Conservation (phyloP, 1,140 invertebrate species). For the Philaenus spumarius region DNA sequence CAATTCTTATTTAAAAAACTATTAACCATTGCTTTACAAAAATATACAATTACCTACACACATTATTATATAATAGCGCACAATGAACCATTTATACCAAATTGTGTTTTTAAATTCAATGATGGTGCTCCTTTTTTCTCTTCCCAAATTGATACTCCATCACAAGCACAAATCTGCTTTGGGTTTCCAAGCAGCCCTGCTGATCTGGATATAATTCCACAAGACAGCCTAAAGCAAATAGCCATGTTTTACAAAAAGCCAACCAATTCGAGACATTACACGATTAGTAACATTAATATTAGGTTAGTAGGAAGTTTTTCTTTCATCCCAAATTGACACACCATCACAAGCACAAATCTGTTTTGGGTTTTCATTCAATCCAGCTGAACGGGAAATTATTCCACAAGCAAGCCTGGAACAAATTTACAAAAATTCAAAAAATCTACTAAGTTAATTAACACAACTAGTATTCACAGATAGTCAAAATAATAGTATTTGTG, state of each 20-base stretch:
- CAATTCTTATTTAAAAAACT: too few relatives aligned
- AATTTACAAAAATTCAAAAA: constrained; percentile 6
- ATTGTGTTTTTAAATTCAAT: too few relatives aligned
- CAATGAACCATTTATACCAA: too few relatives aligned
- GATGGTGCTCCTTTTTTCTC: constrained; percentile 50
- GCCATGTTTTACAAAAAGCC: too few relatives aligned
- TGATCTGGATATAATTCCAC: constrained; percentile 72
- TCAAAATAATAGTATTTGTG: too few relatives aligned
- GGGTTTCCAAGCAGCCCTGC: constrained; percentile 74
- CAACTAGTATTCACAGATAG: not conserved
- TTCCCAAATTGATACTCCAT: constrained; percentile 73
- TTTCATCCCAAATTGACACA: constrained; percentile 70
- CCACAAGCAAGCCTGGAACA: constrained; percentile 61
- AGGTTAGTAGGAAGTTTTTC: constrained; percentile 34
- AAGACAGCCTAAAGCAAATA: constrained; percentile 50
- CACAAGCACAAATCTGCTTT: constrained; percentile 76
- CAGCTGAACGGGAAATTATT: constrained; percentile 73
- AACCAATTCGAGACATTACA: too few relatives aligned
- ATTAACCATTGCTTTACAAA: too few relatives aligned
- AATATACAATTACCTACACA: too few relatives aligned
- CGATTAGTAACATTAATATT: constrained; percentile 20
- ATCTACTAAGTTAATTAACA: not conserved
- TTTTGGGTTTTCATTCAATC: constrained; percentile 73
- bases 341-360: constrained; percentile 78
- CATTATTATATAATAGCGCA: too few relatives aligned